These are phyloP conservation scores for Cephalotes varians DNA, from an alignment of 2,888 invertebrate species.

Conservation along the genomic window DNA sequence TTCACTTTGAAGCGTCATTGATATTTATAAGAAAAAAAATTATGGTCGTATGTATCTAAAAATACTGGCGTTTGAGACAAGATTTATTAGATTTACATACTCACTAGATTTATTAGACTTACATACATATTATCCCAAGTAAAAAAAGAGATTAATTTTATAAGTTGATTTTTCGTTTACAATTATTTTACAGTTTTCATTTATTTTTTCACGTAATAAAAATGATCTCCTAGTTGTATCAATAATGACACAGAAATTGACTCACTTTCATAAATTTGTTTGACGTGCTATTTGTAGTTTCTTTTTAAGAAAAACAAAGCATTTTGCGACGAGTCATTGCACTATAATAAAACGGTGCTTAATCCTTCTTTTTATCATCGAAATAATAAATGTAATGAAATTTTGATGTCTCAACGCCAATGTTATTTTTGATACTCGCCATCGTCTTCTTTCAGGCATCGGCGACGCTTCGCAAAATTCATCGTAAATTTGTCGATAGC, in stretches of 20 bases:
- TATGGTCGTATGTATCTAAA: not conserved
- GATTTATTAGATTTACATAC: too few relatives aligned
- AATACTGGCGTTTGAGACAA: not conserved
- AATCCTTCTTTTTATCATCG: not conserved
- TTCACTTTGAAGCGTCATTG: not conserved
- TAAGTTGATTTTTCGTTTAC: not conserved
- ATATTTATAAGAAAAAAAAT: not conserved
- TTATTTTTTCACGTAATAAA: not conserved
- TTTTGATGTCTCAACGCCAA: conserved; percentile 6
- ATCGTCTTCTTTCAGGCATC: not conserved
- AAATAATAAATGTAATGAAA: conserved; percentile 40
- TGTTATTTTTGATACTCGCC: conserved; percentile 31
- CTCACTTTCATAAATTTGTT: not conserved
- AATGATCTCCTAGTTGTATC: not conserved
- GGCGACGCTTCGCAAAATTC: conserved; percentile 30
- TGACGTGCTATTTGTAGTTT: conserved; percentile 7
- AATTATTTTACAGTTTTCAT: not conserved
- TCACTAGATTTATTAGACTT: conserved; percentile 21
- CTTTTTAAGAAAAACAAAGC: conserved; percentile 16
- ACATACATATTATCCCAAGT: not conserved
- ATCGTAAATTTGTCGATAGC: conserved; percentile 55
- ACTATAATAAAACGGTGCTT: conserved; percentile 22
- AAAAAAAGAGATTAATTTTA: not conserved
- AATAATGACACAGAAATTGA: not conserved
- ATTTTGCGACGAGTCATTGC: not conserved